A percentile compares a stretch with the other conserved stretches of the same genome.
Evolutionary conservation across 2,113 vertebrate genomes (phyloP).

Genomic region (Vulpes lagopus): DNA sequence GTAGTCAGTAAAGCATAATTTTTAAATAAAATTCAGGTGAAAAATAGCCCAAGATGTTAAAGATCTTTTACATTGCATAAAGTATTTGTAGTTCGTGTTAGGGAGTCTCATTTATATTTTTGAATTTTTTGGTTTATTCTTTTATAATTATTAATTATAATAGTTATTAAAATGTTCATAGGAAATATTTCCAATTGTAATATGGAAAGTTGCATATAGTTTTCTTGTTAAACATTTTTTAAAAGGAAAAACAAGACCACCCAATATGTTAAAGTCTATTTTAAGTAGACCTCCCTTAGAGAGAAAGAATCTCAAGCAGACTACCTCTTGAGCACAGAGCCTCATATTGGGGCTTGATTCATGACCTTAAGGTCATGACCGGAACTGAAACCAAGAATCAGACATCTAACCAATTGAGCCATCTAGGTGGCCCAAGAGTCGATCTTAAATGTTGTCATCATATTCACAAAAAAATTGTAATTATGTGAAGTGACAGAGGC

Average conservation of each 20-base stretch:
- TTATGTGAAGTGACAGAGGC: no score
- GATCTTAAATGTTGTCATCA: no score
- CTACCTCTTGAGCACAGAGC: no score
- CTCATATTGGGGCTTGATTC: no score
- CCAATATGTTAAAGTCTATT: neutral
- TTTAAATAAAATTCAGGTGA: constrained; percentile 60
- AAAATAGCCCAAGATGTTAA: constrained; percentile 29
- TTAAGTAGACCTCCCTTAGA: neutral
- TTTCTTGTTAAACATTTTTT: constrained; percentile 12
- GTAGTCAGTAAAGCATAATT: neutral
- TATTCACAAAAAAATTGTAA: no score
- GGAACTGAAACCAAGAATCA: no score
- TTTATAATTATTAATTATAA: neutral
- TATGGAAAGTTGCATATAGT: neutral
- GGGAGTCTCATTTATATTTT: constrained; percentile 37
- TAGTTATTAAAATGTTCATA: neutral
- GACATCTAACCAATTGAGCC: no score
- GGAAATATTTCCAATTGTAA: neutral
- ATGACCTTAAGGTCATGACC: no score
- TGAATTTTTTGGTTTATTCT: constrained; percentile 29
- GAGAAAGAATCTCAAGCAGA: no score
- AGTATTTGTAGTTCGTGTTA: neutral
- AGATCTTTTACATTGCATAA: constrained; percentile 41
- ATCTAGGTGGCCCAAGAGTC: no score
- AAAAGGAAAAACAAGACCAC: neutral